Evolutionary conservation across 2,888 invertebrate species (phyloP), one percentile per base, ranked within the genome.

Genomic region (Megaustenia siamemsis): DNA sequence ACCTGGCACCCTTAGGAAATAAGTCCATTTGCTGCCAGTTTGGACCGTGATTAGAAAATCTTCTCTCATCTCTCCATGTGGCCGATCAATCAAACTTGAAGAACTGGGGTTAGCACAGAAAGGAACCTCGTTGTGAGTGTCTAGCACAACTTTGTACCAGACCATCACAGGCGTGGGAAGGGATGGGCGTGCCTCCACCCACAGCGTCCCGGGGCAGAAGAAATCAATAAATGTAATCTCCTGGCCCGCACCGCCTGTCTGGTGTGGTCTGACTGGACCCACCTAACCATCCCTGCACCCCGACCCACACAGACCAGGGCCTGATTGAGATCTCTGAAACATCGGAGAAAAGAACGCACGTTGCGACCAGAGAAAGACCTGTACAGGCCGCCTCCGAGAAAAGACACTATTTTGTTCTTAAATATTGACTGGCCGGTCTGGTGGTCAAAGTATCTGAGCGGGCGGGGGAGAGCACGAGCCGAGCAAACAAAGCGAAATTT

Each of bases 251-350:
- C 85, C 76, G 78, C 77, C 83, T 63, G 60, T 71, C 86, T 87
- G 87, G 87, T 88, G 86, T 86, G 86, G 87, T 88, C 87, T 85
- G 86, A 83, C 86, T 86, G 35, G 87, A 88, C 86, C 86, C 77
- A 85, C 77, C 86, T 86, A 86, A 15, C 56, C 56, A 15, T 56
- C 56, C 56, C 56, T 24, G 4, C 56, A 8, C 56, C 10, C 24
- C 56, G 4, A 2, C 60, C 28, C 28, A 4, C 8, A 5, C 86
- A 75, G 78, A 86, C 82, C 84, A 86, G 84, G 77, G 43, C 87
- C 86, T 86, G 84, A 86, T 83, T 82, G 86, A 85, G 49, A 81
- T 86, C 77, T 86, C 66, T 69, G 21, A 49, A 77, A n/a, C n/a
- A 79, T 60, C 56, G 79, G 75, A 68, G 85, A 75, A n/a, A 35